Evolutionary conservation across 2,888 invertebrate genomes (phyloP).

Genomic region (Thelaira solivaga): DNA sequence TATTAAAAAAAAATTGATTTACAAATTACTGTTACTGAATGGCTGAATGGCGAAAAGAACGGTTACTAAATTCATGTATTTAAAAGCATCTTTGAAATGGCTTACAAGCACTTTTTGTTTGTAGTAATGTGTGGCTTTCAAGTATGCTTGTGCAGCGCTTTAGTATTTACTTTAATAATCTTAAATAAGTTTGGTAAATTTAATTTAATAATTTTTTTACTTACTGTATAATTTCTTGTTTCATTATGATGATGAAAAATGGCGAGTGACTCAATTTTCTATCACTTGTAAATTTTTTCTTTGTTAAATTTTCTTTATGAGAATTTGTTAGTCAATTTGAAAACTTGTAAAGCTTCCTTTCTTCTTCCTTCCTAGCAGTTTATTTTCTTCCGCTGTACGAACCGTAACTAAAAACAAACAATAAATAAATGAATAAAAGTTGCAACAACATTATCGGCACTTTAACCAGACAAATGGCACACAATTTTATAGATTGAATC

Average conservation of each 20-base stretch:
- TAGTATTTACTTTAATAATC: background rate
- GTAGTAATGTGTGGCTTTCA: too few relatives aligned
- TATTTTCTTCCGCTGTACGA: conserved; percentile 50
- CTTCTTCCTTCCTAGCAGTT: conserved; percentile 24
- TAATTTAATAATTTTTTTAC: too few relatives aligned
- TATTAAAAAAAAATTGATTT: too few relatives aligned
- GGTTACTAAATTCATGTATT: too few relatives aligned
- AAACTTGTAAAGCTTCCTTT: conserved; percentile 57
- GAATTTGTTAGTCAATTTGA: conserved; percentile 16
- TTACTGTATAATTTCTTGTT: conserved; percentile 44
- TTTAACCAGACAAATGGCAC: conserved; percentile 21
- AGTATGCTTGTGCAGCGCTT: background rate
- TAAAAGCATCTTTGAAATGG: too few relatives aligned
- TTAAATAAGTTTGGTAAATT: too few relatives aligned
- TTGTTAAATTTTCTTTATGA: background rate
- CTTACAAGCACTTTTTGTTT: too few relatives aligned
- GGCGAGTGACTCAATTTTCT: conserved; percentile 33
- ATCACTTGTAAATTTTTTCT: background rate
- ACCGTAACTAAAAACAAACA: conserved; percentile 30
- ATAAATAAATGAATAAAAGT: conserved; percentile 19
- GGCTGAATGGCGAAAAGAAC: too few relatives aligned
- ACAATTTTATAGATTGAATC: conserved; percentile 29
- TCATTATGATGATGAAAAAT: conserved; percentile 30
- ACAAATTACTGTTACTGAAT: too few relatives aligned
- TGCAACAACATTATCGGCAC: background rate